phyloP scores from a whole-genome alignment of 2,113 vertebrate species.

The Elgaria multicarinata region DNA sequence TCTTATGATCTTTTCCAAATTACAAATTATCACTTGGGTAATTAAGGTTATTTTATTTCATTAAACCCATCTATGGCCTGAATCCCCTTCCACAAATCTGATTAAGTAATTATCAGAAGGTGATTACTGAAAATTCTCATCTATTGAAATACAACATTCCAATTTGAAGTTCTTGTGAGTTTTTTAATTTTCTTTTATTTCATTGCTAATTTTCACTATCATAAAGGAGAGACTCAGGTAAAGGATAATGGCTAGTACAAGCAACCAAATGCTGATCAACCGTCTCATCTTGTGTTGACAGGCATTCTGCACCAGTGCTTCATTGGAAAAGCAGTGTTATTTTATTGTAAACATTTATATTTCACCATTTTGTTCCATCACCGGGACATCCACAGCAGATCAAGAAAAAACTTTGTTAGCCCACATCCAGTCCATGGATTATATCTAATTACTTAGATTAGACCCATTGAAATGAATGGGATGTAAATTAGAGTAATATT shows the following conservation, averaged over 20 bases:
- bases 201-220: too few relatives aligned
- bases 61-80: neutral
- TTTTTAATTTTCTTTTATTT: too few relatives aligned
- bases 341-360: neutral
- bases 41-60: conserved; percentile 44
- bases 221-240: neutral
- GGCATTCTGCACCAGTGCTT: neutral
- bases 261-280: neutral
- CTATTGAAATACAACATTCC: neutral
- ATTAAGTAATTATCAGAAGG: neutral
- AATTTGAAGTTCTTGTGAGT: neutral
- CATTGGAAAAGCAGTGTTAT: neutral
- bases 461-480: too few relatives aligned
- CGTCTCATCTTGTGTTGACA: neutral
- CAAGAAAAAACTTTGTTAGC: too few relatives aligned
- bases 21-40: conserved; percentile 16
- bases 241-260: neutral
- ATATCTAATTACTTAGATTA: too few relatives aligned
- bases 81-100: conserved; percentile 9
- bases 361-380: neutral
- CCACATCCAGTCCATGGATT: too few relatives aligned
- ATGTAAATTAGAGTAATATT: too few relatives aligned
- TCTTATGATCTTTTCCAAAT: neutral
- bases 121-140: conserved; percentile 4
- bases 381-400: neutral